A percentile compares a stretch with the other conserved stretches of the same genome.
Evolutionary conservation across 2,888 invertebrate genomes (phyloP).

Genomic region (Chrysodeixis includens): DNA sequence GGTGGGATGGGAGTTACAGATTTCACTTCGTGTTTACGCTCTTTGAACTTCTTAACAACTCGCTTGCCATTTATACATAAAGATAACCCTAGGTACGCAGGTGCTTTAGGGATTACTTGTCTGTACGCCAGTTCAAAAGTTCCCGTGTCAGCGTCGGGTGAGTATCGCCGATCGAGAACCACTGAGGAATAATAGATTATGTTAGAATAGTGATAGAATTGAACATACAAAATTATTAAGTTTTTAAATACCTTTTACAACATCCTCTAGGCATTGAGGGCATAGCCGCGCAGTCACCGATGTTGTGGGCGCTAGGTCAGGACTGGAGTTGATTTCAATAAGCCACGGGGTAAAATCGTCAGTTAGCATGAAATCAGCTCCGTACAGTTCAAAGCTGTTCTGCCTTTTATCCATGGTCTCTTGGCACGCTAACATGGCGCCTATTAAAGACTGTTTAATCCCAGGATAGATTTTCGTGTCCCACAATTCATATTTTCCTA

Average conservation of each 20-base stretch:
- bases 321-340: conserved; percentile 98
- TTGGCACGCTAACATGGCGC: conserved; percentile 96
- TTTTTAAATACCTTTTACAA: conserved; percentile 92
- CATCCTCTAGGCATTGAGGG: conserved; percentile 96
- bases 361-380: conserved; percentile 98
- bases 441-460: conserved; percentile 93
- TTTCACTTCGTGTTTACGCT: conserved; percentile 80
- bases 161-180: conserved; percentile 92
- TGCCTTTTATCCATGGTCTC: conserved; percentile 93
- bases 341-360: conserved; percentile 97
- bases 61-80: conserved; percentile 91
- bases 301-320: conserved; percentile 97
- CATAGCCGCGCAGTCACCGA: conserved; percentile 96
- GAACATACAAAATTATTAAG: background rate
- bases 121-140: conserved; percentile 94
- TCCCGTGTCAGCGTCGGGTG: conserved; percentile 94
- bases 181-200: conserved; percentile 84
- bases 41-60: conserved; percentile 85
- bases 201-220: background rate
- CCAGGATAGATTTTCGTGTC: conserved; percentile 96
- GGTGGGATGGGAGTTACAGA: conserved; percentile 70
- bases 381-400: conserved; percentile 97
- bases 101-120: conserved; percentile 93
- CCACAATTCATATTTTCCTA: conserved; percentile 94
- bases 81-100: conserved; percentile 94